Conservation (phyloP, 2,797 vertebrate species). For the Chiroxiphia lanceolata region DNA sequence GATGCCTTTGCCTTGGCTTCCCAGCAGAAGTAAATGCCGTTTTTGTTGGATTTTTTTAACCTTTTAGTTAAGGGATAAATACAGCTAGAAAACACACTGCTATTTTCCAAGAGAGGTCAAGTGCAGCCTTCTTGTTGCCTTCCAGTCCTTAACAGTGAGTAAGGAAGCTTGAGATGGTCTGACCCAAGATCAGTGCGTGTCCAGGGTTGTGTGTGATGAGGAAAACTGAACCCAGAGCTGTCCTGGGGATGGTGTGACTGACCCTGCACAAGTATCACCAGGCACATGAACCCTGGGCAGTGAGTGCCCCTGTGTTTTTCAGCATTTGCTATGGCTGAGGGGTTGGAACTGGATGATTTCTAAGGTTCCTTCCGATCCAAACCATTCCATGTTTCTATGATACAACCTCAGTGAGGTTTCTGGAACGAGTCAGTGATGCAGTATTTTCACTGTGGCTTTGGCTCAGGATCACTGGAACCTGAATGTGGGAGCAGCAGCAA, state of each 20-base stretch:
- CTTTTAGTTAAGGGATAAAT: neutral
- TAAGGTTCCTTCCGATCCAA: neutral
- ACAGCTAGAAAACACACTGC: neutral
- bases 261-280: rapidly evolving
- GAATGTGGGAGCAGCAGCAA: neutral
- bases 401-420: neutral
- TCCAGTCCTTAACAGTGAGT: neutral
- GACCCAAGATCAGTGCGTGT: rapidly evolving
- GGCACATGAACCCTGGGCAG: neutral
- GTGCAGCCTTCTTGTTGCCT: neutral
- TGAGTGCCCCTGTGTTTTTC: neutral
- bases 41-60: neutral
- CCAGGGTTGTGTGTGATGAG: neutral
- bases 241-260: neutral
- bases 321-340: neutral
- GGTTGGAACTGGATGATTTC: neutral
- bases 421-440: rapidly evolving
- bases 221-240: neutral
- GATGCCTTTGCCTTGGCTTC: slow-evolving; percentile 87
- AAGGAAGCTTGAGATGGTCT: neutral
- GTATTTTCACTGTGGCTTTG: neutral
- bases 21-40: slow-evolving; percentile 83
- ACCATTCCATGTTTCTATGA: neutral
- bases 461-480: neutral
- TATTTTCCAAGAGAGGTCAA: neutral